Conservation (phyloP, 2,797 vertebrate species). For the Craterocephalus amniculus region DNA sequence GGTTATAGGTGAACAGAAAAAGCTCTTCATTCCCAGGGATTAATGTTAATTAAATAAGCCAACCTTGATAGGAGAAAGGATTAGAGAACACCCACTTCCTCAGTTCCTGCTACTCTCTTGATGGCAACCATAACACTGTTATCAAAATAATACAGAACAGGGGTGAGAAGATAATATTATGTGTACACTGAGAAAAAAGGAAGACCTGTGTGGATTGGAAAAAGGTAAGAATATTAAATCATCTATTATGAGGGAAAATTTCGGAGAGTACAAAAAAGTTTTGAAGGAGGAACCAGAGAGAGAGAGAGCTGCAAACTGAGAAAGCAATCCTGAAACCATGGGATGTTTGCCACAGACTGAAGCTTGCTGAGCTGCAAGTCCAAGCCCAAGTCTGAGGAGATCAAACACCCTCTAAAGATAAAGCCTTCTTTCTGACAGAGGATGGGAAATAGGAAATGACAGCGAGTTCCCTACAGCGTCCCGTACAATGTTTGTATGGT, state of each 20-base stretch:
- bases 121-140: constrained; percentile 48
- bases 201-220: constrained; percentile 29
- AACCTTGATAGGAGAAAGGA: constrained; percentile 59
- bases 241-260: constrained; percentile 32
- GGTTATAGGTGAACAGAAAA: constrained; percentile 51
- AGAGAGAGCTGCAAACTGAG: constrained; percentile 3
- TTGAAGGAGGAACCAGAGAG: constrained; percentile 10
- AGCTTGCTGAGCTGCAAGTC: constrained; percentile 47
- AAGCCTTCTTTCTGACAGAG: constrained; percentile 58
- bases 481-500: constrained; percentile 30
- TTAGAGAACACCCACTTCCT: constrained; percentile 63
- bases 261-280: constrained; percentile 34
- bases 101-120: constrained; percentile 43
- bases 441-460: constrained; percentile 73
- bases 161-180: constrained; percentile 39
- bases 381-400: constrained; percentile 63
- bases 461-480: constrained; percentile 54
- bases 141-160: constrained; percentile 50
- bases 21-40: constrained; percentile 50
- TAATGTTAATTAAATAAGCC: constrained; percentile 53
- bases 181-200: constrained; percentile 46
- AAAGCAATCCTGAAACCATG: constrained; percentile 2
- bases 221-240: constrained; percentile 42
- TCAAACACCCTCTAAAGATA: constrained; percentile 67
- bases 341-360: constrained; percentile 26